Conservation (phyloP, 2,888 invertebrate genomes). For the Dichetophora obliterata region DNA sequence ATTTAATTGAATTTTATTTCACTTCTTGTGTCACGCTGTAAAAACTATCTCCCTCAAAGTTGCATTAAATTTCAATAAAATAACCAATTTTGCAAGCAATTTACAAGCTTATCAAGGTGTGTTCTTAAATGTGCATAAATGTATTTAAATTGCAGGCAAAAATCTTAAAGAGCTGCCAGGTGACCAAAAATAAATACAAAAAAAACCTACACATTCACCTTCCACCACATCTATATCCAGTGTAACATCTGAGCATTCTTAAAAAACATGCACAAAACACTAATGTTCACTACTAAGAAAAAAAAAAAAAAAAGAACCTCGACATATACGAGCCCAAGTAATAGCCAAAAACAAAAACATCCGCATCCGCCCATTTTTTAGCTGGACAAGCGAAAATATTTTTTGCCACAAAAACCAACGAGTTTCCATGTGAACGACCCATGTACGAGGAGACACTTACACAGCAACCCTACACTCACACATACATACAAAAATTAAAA, state of each 20-base stretch:
- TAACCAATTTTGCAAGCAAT: not conserved
- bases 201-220: not conserved
- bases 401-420: constrained; percentile 29
- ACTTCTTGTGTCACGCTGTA: not conserved
- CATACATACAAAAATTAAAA: not conserved
- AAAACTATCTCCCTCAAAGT: too few species aligned
- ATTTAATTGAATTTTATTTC: constrained; percentile 4
- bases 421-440: constrained; percentile 33
- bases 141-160: too few species aligned
- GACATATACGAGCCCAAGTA: not conserved
- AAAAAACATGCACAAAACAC: not conserved
- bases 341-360: constrained; percentile 28
- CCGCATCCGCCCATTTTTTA: constrained; percentile 31
- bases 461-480: not conserved
- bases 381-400: constrained; percentile 31
- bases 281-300: not conserved
- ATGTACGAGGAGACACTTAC: not conserved
- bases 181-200: not conserved
- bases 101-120: not conserved
- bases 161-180: too few species aligned
- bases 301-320: not conserved
- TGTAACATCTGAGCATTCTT: not conserved
- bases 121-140: not conserved
- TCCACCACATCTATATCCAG: not conserved
- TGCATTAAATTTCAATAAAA: too few species aligned